phyloP scores from a whole-genome alignment of 2,113 vertebrate genomes.

The Podarcis muralis region DNA sequence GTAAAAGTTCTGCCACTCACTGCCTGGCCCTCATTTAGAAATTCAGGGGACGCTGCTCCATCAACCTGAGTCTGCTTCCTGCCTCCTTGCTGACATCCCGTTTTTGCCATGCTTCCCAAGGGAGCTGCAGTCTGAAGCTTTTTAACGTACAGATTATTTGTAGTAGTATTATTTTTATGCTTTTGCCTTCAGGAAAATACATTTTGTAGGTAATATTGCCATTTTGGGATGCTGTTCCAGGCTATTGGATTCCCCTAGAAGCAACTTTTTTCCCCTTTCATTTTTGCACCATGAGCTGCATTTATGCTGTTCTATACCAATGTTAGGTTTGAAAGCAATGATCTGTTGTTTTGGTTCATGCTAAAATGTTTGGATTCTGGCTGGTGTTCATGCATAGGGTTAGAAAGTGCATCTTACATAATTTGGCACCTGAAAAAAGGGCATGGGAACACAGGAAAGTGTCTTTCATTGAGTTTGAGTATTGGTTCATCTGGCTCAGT shows the following conservation, averaged over 20 bases:
- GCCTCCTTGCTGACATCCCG: too few species aligned
- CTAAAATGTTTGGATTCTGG: neutral
- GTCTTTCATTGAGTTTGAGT: too few species aligned
- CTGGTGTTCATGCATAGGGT: neutral
- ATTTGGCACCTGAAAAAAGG: too few species aligned
- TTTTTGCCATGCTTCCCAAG: neutral
- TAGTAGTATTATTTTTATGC: neutral
- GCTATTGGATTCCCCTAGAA: neutral
- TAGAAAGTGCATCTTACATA: neutral
- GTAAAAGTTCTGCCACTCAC: too few species aligned
- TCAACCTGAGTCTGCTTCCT: too few species aligned
- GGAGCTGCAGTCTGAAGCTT: neutral
- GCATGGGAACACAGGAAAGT: too few species aligned
- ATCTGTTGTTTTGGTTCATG: neutral
- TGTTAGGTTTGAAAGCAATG: neutral
- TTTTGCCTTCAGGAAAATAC: neutral
- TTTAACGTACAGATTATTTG: neutral
- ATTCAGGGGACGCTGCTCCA: too few species aligned
- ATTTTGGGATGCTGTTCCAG: neutral
- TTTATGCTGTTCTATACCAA: neutral
- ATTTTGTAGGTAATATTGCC: neutral
- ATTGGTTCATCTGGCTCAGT: too few species aligned
- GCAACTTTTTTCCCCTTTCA: neutral
- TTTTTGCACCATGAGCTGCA: neutral
- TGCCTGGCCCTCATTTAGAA: too few species aligned